phyloP scores from a whole-genome alignment of 2,113 vertebrate genomes.

The Petaurus breviceps region DNA sequence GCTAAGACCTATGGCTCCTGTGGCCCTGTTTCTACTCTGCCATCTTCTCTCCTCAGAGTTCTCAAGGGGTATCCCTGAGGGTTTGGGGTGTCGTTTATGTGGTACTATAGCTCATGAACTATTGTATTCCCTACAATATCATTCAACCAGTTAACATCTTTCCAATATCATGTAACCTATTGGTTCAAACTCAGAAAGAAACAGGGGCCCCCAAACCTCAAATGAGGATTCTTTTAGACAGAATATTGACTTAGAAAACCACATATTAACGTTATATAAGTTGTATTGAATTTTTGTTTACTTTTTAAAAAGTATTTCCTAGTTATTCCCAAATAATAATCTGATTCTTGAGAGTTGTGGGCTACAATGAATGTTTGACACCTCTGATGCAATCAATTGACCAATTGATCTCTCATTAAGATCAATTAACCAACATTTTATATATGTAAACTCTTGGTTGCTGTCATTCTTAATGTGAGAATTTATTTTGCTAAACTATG shows the following conservation, averaged over 20 bases:
- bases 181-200: neutral
- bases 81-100: neutral
- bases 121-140: neutral
- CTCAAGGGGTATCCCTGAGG: neutral
- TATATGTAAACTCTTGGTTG: neutral
- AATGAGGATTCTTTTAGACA: neutral
- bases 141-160: neutral
- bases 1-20: too few species aligned
- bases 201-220: neutral
- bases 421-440: neutral
- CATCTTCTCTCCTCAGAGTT: neutral
- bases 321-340: neutral
- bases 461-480: neutral
- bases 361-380: neutral
- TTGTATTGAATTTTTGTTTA: neutral
- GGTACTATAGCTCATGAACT: neutral
- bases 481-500: neutral
- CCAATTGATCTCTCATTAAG: neutral
- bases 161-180: neutral
- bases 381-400: neutral
- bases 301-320: neutral
- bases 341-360: neutral
- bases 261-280: neutral
- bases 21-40: too few species aligned
- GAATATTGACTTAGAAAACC: neutral